Conservation (phyloP, 2,113 vertebrate genomes). For the Pithys albifrons region DNA sequence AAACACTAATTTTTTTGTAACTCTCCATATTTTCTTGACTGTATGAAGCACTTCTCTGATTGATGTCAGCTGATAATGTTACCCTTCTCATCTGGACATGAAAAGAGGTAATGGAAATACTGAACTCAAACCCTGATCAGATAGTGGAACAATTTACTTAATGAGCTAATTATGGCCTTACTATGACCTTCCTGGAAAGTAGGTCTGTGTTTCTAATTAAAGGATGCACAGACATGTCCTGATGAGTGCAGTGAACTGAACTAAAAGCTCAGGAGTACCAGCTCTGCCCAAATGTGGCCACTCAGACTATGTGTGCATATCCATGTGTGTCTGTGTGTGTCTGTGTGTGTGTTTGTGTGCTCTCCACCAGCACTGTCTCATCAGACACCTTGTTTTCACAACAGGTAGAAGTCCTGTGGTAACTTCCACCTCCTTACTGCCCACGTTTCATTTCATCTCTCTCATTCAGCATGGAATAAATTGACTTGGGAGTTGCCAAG, state of each 20-base stretch:
- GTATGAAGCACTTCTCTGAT: neutral
- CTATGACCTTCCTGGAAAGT: neutral
- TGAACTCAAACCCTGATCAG: slow-evolving; percentile 13
- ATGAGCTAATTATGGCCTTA: slow-evolving; percentile 42
- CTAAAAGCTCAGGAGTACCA: neutral
- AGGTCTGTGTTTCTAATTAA: neutral
- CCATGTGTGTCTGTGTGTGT: accelerated
- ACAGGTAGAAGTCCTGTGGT: neutral
- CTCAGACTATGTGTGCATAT: accelerated
- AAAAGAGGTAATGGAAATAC: slow-evolving; percentile 15
- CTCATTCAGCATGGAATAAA: neutral
- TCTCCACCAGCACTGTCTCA: neutral
- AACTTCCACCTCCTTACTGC: neutral
- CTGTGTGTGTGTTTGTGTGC: accelerated
- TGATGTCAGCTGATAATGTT: neutral
- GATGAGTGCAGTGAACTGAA: neutral
- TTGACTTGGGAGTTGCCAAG: neutral
- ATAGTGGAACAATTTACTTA: slow-evolving; percentile 51
- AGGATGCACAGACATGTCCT: neutral
- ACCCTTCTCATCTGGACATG: neutral
- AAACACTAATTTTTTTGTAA: neutral
- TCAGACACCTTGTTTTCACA: neutral
- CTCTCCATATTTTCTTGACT: neutral
- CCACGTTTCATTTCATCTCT: neutral
- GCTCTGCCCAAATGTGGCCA: neutral